Evolutionary conservation across 2,888 invertebrate genomes (phyloP).

Genomic region (Gastracanthus pulcherrimus): DNA sequence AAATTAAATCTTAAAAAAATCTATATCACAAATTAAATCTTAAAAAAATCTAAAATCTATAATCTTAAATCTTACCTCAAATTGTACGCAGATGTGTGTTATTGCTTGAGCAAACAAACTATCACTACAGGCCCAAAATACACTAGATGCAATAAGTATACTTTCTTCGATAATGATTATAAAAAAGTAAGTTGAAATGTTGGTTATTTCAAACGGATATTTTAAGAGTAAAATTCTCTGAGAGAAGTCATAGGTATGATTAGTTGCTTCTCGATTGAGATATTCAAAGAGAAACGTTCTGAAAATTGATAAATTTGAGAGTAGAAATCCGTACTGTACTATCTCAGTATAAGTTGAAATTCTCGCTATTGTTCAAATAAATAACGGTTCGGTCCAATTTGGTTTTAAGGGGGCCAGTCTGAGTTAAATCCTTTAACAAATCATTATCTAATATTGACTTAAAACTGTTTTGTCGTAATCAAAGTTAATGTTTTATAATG

Average conservation of each 20-base stretch:
- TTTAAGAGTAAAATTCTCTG: neutral
- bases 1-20: neutral
- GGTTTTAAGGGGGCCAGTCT: too few relatives aligned
- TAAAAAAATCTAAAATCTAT: neutral
- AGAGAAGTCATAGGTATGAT: neutral
- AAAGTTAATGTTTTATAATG: too few relatives aligned
- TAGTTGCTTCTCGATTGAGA: neutral
- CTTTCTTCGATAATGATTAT: neutral
- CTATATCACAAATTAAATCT: neutral
- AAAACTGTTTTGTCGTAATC: too few relatives aligned
- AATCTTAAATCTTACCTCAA: neutral
- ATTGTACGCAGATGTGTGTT: neutral
- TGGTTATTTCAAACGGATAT: neutral
- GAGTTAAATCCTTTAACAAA: too few relatives aligned
- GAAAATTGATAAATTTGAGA: too few relatives aligned
- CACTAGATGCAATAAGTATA: neutral
- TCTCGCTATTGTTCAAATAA: too few relatives aligned
- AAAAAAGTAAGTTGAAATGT: neutral
- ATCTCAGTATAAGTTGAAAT: too few relatives aligned
- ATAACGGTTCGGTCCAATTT: too few relatives aligned
- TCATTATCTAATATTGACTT: too few relatives aligned
- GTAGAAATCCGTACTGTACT: too few relatives aligned
- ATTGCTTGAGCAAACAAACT: neutral
- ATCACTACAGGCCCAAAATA: neutral
- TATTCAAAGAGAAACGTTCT: neutral